A percentile compares a stretch with the other conserved stretches of the same genome.
Evolutionary conservation across 2,113 vertebrate species (phyloP).

Genomic region (Toxotes jaculatrix): DNA sequence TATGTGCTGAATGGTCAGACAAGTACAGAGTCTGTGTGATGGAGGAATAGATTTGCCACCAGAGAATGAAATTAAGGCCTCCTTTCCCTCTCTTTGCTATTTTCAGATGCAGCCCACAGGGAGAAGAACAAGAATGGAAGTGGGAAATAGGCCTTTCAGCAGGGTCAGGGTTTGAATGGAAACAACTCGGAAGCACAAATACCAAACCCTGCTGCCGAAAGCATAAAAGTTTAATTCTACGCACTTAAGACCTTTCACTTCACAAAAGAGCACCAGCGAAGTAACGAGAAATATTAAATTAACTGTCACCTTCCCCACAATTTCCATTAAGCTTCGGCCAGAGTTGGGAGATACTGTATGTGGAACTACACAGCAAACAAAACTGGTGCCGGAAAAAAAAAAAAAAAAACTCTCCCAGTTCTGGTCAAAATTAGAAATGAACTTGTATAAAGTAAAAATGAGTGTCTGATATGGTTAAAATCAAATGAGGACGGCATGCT

Average conservation of each 20-base stretch:
- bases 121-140: constrained; percentile 60
- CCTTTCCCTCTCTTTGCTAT: constrained; percentile 68
- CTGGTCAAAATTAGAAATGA: constrained; percentile 62
- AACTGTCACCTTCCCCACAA: constrained; percentile 46
- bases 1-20: constrained; percentile 16
- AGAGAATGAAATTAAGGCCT: constrained; percentile 66
- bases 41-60: constrained; percentile 50
- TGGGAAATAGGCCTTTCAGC: constrained; percentile 58
- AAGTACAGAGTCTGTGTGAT: constrained; percentile 30
- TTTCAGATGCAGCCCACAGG: constrained; percentile 69
- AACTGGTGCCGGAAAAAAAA: constrained; percentile 31
- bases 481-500: constrained; percentile 6
- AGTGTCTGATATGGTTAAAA: constrained; percentile 14
- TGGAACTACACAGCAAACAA: constrained; percentile 32
- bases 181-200: constrained; percentile 28
- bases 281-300: background rate
- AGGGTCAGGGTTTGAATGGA: constrained; percentile 43
- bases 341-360: constrained; percentile 1
- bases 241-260: constrained; percentile 11
- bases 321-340: constrained; percentile 2
- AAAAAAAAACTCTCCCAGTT: constrained; percentile 65
- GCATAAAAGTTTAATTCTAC: constrained; percentile 20
- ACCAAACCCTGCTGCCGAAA: constrained; percentile 10
- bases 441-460: constrained; percentile 41
- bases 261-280: background rate